These are phyloP conservation scores for Coremacera marginata DNA, from an alignment of 2,888 invertebrate genomes.

Conservation along the genomic window DNA sequence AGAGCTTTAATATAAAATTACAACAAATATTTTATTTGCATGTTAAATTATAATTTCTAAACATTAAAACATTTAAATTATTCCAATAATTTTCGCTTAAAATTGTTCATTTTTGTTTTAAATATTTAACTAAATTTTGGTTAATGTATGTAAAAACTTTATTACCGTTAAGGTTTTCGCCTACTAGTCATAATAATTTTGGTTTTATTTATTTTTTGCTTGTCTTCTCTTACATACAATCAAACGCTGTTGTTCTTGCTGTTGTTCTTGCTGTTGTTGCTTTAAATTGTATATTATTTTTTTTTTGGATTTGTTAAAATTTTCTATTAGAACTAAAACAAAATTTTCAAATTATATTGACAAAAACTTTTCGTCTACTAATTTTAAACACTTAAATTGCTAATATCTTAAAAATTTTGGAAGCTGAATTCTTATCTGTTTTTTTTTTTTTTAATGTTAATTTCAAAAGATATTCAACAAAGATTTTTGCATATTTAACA, in stretches of 20 bases:
- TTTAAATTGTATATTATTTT: neutral
- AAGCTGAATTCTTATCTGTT: constrained; percentile 49
- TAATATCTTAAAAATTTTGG: constrained; percentile 57
- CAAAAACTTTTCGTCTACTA: constrained; percentile 40
- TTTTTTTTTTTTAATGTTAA: constrained; percentile 23
- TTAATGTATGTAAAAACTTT: neutral
- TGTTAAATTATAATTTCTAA: neutral
- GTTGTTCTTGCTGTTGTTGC: neutral
- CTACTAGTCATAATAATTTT: neutral
- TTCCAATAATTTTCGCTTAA: neutral
- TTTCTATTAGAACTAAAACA: constrained; percentile 16
- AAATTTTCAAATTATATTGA: neutral
- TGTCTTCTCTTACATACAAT: neutral
- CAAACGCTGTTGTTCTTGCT: neutral
- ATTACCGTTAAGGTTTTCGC: neutral
- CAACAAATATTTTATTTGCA: too few species aligned
- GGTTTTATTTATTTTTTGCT: neutral
- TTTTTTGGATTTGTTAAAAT: constrained; percentile 1
- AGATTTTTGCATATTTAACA: constrained; percentile 36
- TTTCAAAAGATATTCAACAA: constrained; percentile 27
- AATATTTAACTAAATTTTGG: constrained; percentile 31
- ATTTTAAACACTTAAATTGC: constrained; percentile 55
- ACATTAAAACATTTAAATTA: constrained; percentile 16
- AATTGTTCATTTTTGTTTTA: neutral
- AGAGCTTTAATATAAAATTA: too few species aligned